phyloP scores from a whole-genome alignment of 2,113 vertebrate species.

The Laticauda laticaudata region DNA sequence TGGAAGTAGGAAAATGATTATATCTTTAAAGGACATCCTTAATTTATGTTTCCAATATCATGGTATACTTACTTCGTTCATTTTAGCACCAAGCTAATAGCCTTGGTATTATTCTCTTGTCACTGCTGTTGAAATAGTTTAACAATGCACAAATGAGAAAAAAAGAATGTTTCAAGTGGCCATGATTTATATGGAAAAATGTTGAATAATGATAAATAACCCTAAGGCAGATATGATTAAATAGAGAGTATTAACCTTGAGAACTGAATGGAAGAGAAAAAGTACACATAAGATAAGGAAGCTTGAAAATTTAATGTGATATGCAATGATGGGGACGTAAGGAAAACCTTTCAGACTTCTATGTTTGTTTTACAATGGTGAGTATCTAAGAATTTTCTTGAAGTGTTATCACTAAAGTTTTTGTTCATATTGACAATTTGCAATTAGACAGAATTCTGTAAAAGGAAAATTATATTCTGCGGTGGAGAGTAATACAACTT shows the following conservation, averaged over 20 bases:
- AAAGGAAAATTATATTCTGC: neutral
- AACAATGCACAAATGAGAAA: neutral
- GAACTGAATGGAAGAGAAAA: neutral
- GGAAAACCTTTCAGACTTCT: neutral
- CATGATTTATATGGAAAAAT: neutral
- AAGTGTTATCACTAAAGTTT: neutral
- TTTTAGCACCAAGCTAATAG: neutral
- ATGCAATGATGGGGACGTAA: neutral
- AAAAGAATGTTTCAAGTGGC: neutral
- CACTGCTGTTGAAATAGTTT: neutral
- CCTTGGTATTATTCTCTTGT: neutral
- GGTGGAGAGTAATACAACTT: neutral
- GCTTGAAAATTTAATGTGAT: neutral
- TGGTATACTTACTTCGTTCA: neutral
- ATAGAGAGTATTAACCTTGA: neutral
- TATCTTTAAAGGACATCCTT: neutral
- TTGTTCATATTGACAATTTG: neutral
- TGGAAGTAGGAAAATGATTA: neutral
- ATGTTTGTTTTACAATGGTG: neutral
- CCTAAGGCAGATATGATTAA: neutral
- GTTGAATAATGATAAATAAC: neutral
- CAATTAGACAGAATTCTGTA: neutral
- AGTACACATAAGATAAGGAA: neutral
- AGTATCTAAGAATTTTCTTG: neutral
- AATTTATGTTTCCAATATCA: neutral